These are phyloP conservation scores for Malurus splendens DNA, from an alignment of 2,797 vertebrate genomes.

Conservation along the genomic window DNA sequence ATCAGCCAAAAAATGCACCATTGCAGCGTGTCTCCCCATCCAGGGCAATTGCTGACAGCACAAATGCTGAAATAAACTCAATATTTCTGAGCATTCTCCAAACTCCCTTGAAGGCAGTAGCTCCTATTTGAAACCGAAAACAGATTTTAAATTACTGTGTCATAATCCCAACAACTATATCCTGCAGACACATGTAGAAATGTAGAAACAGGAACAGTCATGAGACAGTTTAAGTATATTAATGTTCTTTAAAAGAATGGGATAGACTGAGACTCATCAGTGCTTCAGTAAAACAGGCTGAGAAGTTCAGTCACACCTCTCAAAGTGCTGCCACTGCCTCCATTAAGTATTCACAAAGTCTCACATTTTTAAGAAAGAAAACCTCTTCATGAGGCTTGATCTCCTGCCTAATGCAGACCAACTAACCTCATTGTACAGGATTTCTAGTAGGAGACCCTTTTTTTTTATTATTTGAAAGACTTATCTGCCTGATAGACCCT, in stretches of 20 bases:
- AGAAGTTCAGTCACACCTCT: not conserved
- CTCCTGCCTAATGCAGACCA: not conserved
- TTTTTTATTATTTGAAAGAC: not conserved
- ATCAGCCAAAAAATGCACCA: not conserved
- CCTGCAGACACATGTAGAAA: not conserved
- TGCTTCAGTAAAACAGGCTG: not conserved
- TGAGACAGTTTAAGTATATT: not conserved
- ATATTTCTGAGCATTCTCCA: not conserved
- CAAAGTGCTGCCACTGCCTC: not conserved
- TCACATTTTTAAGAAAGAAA: not conserved
- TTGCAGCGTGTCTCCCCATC: accelerated
- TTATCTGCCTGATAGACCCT: not conserved
- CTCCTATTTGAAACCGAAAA: not conserved
- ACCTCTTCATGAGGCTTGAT: not conserved
- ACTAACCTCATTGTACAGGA: not conserved
- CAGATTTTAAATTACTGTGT: not conserved
- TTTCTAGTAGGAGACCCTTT: not conserved
- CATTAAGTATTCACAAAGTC: not conserved
- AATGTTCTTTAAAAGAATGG: not conserved
- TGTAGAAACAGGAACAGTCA: not conserved
- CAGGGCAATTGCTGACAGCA: not conserved
- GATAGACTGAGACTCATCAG: not conserved
- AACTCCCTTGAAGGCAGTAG: not conserved
- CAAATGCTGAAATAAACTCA: not conserved
- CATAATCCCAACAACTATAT: not conserved